These are phyloP conservation scores for Drosophila serrata DNA, from an alignment of 1,140 invertebrate species.

Conservation along the genomic window DNA sequence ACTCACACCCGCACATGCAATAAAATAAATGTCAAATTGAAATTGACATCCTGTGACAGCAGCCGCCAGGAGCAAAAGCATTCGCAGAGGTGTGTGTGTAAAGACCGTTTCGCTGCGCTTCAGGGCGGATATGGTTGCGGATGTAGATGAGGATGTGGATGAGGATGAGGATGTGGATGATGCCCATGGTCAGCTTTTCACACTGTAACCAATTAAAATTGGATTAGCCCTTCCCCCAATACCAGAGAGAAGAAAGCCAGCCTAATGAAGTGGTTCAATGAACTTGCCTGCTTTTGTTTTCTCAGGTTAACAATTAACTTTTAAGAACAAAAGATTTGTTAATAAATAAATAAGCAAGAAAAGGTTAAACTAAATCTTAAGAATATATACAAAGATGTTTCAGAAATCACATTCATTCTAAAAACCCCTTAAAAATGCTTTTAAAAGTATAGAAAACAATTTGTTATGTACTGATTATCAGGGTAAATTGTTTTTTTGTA, in stretches of 20 bases:
- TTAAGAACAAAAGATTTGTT: not conserved
- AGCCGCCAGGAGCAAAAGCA: slow-evolving; percentile 2
- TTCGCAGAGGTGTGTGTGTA: slow-evolving; percentile 15
- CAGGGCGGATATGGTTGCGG: not conserved
- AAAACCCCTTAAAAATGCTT: not conserved
- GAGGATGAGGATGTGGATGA: not conserved
- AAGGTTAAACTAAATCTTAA: not conserved
- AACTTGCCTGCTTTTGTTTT: not conserved
- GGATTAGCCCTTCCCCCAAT: slow-evolving; percentile 22
- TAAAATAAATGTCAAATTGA: slow-evolving; percentile 81
- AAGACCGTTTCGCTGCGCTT: not conserved
- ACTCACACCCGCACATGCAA: slow-evolving; percentile 29
- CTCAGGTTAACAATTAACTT: not conserved
- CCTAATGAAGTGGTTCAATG: slow-evolving; percentile 37
- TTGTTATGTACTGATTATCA: too few species aligned
- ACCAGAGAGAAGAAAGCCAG: not conserved
- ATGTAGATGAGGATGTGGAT: not conserved
- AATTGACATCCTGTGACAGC: slow-evolving; percentile 76
- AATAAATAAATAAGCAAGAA: not conserved
- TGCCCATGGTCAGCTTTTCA: slow-evolving; percentile 30
- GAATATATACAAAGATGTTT: not conserved
- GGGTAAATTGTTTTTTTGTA: too few species aligned
- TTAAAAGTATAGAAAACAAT: too few species aligned
- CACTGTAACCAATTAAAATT: slow-evolving; percentile 41
- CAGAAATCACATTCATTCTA: not conserved